Percentiles rank a stretch among this genome's conserved stretches.
Evolutionary conservation across 2,797 vertebrate species (phyloP).

Genomic region (Melanotaenia trifasciata): DNA sequence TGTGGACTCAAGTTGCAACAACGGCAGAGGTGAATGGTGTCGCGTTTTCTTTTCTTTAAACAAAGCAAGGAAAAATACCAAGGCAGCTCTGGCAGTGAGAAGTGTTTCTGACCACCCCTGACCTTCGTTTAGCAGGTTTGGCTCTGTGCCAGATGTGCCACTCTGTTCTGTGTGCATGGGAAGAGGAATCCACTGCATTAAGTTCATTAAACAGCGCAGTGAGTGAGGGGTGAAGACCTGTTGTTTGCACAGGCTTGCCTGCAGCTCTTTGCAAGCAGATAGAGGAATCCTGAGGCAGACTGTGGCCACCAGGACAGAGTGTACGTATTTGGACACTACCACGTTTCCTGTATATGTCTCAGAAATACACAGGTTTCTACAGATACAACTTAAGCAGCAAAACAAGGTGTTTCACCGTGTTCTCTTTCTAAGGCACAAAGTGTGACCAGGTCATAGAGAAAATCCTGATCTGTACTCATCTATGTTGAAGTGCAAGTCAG

Average conservation of each 20-base stretch:
- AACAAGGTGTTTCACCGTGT: conserved; percentile 30
- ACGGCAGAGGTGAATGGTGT: background rate
- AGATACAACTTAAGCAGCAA: conserved; percentile 25
- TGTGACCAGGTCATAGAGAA: conserved; percentile 49
- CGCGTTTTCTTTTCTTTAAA: conserved; percentile 26
- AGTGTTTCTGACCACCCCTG: conserved; percentile 65
- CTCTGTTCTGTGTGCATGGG: conserved; percentile 50
- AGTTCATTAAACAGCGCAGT: conserved; percentile 73
- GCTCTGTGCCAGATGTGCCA: conserved; percentile 63
- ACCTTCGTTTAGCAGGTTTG: conserved; percentile 61
- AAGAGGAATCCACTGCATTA: conserved; percentile 69
- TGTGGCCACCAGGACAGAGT: conserved; percentile 32
- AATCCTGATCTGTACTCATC: conserved; percentile 39
- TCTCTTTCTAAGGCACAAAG: conserved; percentile 25
- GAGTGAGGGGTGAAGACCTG: conserved; percentile 63
- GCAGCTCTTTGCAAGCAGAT: conserved; percentile 45
- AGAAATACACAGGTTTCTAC: conserved; percentile 10
- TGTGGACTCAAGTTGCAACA: conserved; percentile 40
- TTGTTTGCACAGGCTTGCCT: conserved; percentile 68
- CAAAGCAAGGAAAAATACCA: conserved; percentile 12
- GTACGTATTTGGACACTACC: background rate
- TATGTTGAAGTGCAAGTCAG: conserved; percentile 61
- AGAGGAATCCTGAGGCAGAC: conserved; percentile 20
- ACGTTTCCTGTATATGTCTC: background rate
- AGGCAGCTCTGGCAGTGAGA: conserved; percentile 32